These are phyloP conservation scores for Heliocidaris erythrogramma DNA, from an alignment of 35 echinoderm and acorn worm species.

Conservation along the genomic window DNA sequence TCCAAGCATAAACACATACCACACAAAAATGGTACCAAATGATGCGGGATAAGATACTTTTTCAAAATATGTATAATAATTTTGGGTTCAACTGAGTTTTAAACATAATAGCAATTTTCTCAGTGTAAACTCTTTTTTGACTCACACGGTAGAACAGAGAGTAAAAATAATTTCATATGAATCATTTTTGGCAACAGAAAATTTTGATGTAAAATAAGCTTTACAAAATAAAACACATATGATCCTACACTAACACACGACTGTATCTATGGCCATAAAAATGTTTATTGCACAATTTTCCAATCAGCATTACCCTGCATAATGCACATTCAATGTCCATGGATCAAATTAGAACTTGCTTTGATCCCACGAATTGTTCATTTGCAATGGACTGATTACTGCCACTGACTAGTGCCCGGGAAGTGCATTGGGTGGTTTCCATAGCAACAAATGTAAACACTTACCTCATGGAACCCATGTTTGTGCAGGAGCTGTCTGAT, in stretches of 20 bases:
- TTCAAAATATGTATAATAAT: too few relatives aligned
- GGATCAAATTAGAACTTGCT: not conserved
- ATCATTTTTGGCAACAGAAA: too few relatives aligned
- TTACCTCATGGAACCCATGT: slow-evolving; percentile 97
- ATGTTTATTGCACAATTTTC: not conserved
- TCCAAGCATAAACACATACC: too few relatives aligned
- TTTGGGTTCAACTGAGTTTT: too few relatives aligned
- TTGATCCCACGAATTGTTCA: not conserved
- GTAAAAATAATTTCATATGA: too few relatives aligned
- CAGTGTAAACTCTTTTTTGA: too few relatives aligned
- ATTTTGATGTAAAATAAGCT: too few relatives aligned
- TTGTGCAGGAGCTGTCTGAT: slow-evolving; percentile 89
- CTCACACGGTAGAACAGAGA: too few relatives aligned
- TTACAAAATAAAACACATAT: too few relatives aligned
- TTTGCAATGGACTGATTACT: not conserved
- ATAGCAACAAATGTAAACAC: slow-evolving; percentile 8
- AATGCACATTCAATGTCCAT: not conserved
- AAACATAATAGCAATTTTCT: too few relatives aligned
- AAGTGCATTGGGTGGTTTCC: not conserved
- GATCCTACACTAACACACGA: not conserved
- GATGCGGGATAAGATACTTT: too few relatives aligned
- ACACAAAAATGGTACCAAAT: too few relatives aligned
- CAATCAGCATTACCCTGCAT: not conserved
- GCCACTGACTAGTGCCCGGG: not conserved
- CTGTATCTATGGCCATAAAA: not conserved